Base-by-base conservation (phyloP, 2,797 vertebrate species). In the Bucorvus abyssinicus region DNA sequence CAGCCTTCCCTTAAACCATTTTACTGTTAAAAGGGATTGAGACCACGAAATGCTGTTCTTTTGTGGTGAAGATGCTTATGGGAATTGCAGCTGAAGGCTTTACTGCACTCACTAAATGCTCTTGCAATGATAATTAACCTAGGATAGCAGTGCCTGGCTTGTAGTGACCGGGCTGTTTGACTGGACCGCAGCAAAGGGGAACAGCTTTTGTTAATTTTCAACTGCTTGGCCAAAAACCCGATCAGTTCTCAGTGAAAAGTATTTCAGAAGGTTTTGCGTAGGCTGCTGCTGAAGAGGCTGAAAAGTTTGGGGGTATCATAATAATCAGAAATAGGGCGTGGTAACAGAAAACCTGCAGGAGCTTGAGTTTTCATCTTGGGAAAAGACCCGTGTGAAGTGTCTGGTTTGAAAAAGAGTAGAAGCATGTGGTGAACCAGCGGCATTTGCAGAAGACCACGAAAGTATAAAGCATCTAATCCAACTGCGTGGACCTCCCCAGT, bases 261-360 rank as follows among this genome's bases (percentile, higher is more conserved):
- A 27, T 30, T 75, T 27, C 0, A 4, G 21, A 42, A 57, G 14
- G 3, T 26, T 45, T 56, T 70, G 32, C n/a, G 2, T 8, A 26
- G 78, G 67, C 44, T 52, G 36, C 77, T 84, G 38, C n/a, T 80
- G 76, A 55, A 63, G 79, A 69, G 67, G 44, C n/a, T 85, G 69
- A 9, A 6, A 45, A 13, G n/a, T 38, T 70, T 36, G 19, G 23
- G 20, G n/a, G 13, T 55, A 7, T 71, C 15, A 0, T 7, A 5
- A 0, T 7, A 4, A 52, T 56, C 49, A n/a, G 53, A 49, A 56
- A 20, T 1, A 18, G 53, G 77, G n/a, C 0, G 1, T 24, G 30
- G 82, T 42, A 78, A 19, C 6, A 22, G 16, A n/a, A 71, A 34
- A 14, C 36, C 6, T 59, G 21, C 50, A 53, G 71, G 13, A 52